A percentile compares a stretch with the other conserved stretches of the same genome.
These are phyloP conservation scores for Chrysolina americana DNA, from an alignment of 2,888 invertebrate species.

Conservation along the genomic window DNA sequence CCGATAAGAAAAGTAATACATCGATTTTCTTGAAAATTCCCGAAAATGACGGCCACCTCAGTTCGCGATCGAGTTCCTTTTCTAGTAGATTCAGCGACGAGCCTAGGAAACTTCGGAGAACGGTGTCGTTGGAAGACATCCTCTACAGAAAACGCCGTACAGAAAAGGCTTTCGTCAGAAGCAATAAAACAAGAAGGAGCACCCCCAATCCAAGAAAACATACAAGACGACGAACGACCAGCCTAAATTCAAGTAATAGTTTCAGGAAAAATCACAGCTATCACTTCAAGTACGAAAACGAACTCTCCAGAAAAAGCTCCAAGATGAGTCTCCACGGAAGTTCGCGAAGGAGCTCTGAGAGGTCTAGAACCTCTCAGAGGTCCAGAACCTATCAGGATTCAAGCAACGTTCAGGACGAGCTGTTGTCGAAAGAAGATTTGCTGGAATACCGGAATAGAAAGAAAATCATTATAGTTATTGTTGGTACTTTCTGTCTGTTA, in stretches of 20 bases:
- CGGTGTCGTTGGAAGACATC: constrained; percentile 46
- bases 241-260: not conserved
- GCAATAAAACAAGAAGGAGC: constrained; percentile 37
- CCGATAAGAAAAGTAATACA: constrained; percentile 33
- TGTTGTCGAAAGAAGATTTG: constrained; percentile 54
- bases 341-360: constrained; percentile 27
- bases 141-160: constrained; percentile 28
- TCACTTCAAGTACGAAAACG: constrained; percentile 13
- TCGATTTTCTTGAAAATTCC: constrained; percentile 40
- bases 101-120: constrained; percentile 29
- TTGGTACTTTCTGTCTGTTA: constrained; percentile 82
- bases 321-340: not conserved
- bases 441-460: constrained; percentile 79
- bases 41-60: constrained; percentile 30
- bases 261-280: constrained; percentile 23
- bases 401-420: constrained; percentile 9
- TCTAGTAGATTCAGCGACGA: constrained; percentile 19
- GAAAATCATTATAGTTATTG: constrained; percentile 79
- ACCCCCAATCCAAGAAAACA: constrained; percentile 38
- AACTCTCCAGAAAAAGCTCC: constrained; percentile 27
- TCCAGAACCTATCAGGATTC: constrained; percentile 7
- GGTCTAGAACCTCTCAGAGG: constrained; percentile 5
- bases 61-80: constrained; percentile 38
- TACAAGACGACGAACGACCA: constrained; percentile 7
- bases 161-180: constrained; percentile 35